Percentiles rank a stretch among this genome's conserved stretches.
Conservation (phyloP, 2,797 vertebrate genomes). For the Neostethus bicornis region DNA sequence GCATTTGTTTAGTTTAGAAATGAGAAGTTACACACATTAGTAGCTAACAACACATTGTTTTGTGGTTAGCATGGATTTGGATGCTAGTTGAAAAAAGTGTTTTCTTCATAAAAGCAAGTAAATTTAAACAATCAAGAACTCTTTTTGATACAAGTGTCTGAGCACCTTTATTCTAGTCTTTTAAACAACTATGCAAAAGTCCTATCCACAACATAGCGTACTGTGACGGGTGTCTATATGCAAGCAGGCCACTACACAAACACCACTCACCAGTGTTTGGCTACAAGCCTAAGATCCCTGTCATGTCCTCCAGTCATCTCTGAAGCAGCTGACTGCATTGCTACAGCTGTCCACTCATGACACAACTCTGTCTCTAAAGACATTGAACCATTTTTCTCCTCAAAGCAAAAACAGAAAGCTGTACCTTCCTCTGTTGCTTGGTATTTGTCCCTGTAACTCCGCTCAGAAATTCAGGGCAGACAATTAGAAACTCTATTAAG, state of each 20-base stretch:
- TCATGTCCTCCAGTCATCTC: conserved; percentile 60
- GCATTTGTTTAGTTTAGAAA: not conserved
- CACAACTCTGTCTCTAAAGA: conserved; percentile 16
- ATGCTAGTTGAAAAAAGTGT: not conserved
- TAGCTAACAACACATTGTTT: not conserved
- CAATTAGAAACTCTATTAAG: conserved; percentile 80
- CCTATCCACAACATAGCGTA: not conserved
- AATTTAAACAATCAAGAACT: not conserved
- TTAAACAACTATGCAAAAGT: conserved; percentile 2
- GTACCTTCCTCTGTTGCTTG: conserved; percentile 16
- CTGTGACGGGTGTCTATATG: conserved; percentile 16
- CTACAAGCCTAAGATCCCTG: conserved; percentile 47
- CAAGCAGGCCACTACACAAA: conserved; percentile 20
- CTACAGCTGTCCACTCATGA: conserved; percentile 48
- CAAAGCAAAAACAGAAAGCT: conserved; percentile 7
- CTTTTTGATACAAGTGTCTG: not conserved
- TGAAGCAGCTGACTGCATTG: conserved; percentile 61
- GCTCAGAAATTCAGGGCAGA: conserved; percentile 75
- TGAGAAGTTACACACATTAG: conserved; percentile 2
- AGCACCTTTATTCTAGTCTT: too few relatives aligned
- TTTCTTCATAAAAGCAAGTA: not conserved
- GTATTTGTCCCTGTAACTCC: conserved; percentile 31
- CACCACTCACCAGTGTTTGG: conserved; percentile 46
- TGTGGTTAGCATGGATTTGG: not conserved
- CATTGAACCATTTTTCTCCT: not conserved